Conservation (phyloP, 2,888 invertebrate genomes). For the Didymodactylos carnosus region DNA sequence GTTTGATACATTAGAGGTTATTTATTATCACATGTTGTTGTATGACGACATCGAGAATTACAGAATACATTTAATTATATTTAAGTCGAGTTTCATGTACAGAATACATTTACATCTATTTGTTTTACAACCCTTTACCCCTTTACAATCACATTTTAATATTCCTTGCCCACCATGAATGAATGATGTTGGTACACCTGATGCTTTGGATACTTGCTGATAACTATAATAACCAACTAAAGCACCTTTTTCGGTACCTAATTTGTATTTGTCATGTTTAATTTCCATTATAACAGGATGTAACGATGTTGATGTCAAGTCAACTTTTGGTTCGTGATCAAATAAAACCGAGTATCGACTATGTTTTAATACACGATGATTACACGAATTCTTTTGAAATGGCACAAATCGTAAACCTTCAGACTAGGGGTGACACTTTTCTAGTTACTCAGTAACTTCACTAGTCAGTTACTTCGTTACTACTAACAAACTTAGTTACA, state of each 20-base stretch:
- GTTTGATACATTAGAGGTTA: too few species aligned
- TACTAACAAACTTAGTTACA: too few species aligned
- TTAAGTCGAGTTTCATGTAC: too few species aligned
- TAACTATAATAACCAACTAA: slow-evolving; percentile 2
- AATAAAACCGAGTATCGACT: not conserved
- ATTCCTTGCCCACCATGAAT: slow-evolving; percentile 1
- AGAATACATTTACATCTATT: not conserved
- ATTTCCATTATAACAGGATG: not conserved
- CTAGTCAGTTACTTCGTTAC: too few species aligned
- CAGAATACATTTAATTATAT: not conserved
- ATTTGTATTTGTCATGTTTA: slow-evolving; percentile 2
- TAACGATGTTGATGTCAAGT: not conserved
- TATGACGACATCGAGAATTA: not conserved
- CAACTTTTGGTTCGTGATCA: not conserved
- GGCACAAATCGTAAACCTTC: not conserved
- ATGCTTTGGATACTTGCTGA: not conserved
- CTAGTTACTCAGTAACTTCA: too few species aligned
- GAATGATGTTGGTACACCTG: not conserved
- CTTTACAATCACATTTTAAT: not conserved
- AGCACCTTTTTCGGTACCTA: not conserved
- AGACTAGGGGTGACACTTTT: too few species aligned
- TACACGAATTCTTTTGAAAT: not conserved
- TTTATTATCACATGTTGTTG: not conserved
- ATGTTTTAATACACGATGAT: not conserved
- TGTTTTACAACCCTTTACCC: not conserved